These are phyloP conservation scores for Eupithecia centaureata DNA, from an alignment of 2,888 invertebrate species.

Conservation along the genomic window DNA sequence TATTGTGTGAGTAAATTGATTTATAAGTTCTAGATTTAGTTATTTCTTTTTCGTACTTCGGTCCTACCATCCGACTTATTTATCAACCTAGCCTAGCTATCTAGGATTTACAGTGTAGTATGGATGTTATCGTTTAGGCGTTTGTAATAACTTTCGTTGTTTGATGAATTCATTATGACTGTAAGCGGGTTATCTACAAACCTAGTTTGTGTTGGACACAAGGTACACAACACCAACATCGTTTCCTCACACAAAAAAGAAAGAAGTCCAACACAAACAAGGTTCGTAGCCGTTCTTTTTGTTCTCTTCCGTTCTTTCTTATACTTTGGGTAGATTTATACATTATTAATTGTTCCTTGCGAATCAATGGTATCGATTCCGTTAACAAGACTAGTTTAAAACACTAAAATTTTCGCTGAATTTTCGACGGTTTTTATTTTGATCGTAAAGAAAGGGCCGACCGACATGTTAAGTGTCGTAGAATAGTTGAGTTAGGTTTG, in stretches of 20 bases:
- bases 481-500: neutral
- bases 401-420: neutral
- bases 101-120: neutral
- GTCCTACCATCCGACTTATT: neutral
- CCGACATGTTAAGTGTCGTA: neutral
- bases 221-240: too few species aligned
- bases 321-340: neutral
- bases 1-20: neutral
- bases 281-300: neutral
- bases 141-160: too few species aligned
- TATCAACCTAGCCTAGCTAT: neutral
- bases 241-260: too few species aligned
- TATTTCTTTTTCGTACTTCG: neutral
- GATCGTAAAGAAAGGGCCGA: neutral
- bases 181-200: too few species aligned
- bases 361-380: neutral
- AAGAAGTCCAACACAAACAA: too few species aligned
- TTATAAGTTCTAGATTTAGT: neutral
- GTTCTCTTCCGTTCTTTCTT: neutral
- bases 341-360: constrained; percentile 55
- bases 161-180: too few species aligned
- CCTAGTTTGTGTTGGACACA: too few species aligned
- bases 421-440: neutral
- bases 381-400: neutral
- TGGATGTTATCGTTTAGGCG: too few species aligned